phyloP scores from a whole-genome alignment of 2,797 vertebrate species.

The Macroramphosus scolopax region DNA sequence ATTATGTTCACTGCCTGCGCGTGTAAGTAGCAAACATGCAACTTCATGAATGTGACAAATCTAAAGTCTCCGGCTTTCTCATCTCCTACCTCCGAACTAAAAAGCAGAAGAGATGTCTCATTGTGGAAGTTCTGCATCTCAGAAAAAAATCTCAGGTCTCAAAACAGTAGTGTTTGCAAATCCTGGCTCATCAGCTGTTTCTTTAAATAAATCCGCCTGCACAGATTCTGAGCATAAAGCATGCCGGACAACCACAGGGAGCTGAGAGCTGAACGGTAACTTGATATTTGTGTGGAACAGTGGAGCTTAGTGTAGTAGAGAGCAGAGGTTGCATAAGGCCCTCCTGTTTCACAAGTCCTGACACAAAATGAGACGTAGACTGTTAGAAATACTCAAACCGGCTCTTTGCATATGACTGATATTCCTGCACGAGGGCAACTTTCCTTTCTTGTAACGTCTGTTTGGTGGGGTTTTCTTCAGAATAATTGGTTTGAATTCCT shows the following conservation, averaged over 20 bases:
- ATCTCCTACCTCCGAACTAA: slow-evolving; percentile 8
- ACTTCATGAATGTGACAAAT: slow-evolving; percentile 8
- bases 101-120: slow-evolving; percentile 33
- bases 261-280: slow-evolving; percentile 34
- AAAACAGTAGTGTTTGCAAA: slow-evolving; percentile 55
- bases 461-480: slow-evolving; percentile 10
- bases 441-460: slow-evolving; percentile 8
- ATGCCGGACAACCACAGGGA: slow-evolving; percentile 41
- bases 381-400: slow-evolving; percentile 41
- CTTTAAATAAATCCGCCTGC: slow-evolving; percentile 48
- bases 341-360: slow-evolving; percentile 31
- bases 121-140: slow-evolving; percentile 45
- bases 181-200: slow-evolving; percentile 64
- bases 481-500: slow-evolving; percentile 10
- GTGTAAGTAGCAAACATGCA: slow-evolving; percentile 27
- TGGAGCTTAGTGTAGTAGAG: slow-evolving; percentile 2
- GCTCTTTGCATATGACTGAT: slow-evolving; percentile 33
- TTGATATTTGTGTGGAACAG: slow-evolving; percentile 39
- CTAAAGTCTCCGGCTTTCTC: slow-evolving; percentile 15
- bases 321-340: slow-evolving; percentile 22
- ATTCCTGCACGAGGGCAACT: slow-evolving; percentile 6
- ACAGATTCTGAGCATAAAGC: slow-evolving; percentile 24
- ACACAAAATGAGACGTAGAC: slow-evolving; percentile 25
- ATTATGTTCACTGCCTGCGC: slow-evolving; percentile 7
- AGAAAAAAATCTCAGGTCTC: slow-evolving; percentile 44